Evolutionary conservation across 2,797 vertebrate genomes (phyloP), one percentile per base, ranked within the genome.

Genomic region (Tachyglossus aculeatus): DNA sequence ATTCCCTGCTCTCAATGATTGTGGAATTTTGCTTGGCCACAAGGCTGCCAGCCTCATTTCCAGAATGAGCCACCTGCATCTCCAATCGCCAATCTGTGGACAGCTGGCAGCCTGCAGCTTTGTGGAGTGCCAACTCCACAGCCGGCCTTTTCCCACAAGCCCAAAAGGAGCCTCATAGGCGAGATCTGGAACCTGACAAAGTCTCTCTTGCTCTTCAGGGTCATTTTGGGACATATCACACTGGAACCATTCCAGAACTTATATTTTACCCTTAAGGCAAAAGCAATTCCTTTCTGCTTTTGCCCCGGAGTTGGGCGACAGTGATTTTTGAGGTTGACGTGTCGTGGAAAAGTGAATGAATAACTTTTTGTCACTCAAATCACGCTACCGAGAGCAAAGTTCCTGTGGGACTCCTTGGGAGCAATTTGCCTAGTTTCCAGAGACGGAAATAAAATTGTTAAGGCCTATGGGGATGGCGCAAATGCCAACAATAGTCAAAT

Each of bases 271-370:
- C 48, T 75, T 73, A 36, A 60, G 41, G 70, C 71, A 77, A 74
- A 74, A 78, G 80, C 69, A 80, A 71, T 61, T 56, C 50, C 74
- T 56, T 43, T 43, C 22, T 44, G 13, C 16, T 7, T 3, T 6
- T 83, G 74, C 71, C 76, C 15, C 34, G 58, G 53, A 78, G 54
- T 68, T 64, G 51, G 57, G 68, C 71, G 73, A 78, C 25, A 53
- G 70, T 63, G 68, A 75, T 77, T 85, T 81, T 39, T 41, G 62
- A 65, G 71, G 62, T 45, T 66, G 71, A 29, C 80, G 83, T 80
- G 67, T 81, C 75, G 76, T 78, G 73, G 54, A 85, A 80, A 78
- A 71, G 37, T 75, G 66, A 83, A 55, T 68, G 74, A 78, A 58
- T 52, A 77, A 83, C 41, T 71, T n/a, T 66, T 44, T 36, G 54